Percentiles rank a stretch among this genome's conserved stretches.
phyloP scores from a whole-genome alignment of 2,888 invertebrate species.

The Gisinianus flammeolus region DNA sequence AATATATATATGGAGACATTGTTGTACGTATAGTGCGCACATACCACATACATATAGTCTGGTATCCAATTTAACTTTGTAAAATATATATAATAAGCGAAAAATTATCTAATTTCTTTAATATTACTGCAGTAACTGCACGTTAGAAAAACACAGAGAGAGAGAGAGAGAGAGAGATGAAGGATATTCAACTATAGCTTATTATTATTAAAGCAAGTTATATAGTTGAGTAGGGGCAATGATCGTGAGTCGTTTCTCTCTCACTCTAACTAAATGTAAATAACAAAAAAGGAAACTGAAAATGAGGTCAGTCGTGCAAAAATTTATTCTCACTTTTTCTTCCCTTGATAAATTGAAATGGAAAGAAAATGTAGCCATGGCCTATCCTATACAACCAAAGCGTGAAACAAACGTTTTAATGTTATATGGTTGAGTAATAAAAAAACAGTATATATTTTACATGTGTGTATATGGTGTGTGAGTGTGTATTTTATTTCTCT shows the following conservation, averaged over 20 bases:
- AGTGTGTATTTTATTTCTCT: neutral
- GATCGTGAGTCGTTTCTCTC: constrained; percentile 30
- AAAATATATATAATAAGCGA: too few relatives aligned
- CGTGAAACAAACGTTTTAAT: constrained; percentile 21
- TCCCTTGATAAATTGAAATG: neutral
- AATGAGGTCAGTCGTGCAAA: constrained; percentile 34
- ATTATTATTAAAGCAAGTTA: neutral
- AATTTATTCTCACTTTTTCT: constrained; percentile 23
- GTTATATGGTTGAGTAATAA: constrained; percentile 15
- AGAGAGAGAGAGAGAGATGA: too few relatives aligned
- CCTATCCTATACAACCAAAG: constrained; percentile 11
- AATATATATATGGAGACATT: too few relatives aligned
- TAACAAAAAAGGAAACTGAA: constrained; percentile 36
- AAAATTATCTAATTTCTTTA: too few relatives aligned
- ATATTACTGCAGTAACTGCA: too few relatives aligned
- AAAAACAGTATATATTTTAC: neutral
- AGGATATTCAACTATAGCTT: too few relatives aligned
- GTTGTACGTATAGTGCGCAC: too few relatives aligned
- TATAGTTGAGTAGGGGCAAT: constrained; percentile 14
- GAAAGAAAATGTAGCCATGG: constrained; percentile 17
- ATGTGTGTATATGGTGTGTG: neutral
- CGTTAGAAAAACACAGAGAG: too few relatives aligned
- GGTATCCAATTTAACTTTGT: too few relatives aligned
- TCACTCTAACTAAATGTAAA: constrained; percentile 26
- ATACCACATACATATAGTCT: too few relatives aligned